A percentile compares a stretch with the other conserved stretches of the same genome.
Conservation (phyloP, 2,888 invertebrate species). For the Eilema depressum region DNA sequence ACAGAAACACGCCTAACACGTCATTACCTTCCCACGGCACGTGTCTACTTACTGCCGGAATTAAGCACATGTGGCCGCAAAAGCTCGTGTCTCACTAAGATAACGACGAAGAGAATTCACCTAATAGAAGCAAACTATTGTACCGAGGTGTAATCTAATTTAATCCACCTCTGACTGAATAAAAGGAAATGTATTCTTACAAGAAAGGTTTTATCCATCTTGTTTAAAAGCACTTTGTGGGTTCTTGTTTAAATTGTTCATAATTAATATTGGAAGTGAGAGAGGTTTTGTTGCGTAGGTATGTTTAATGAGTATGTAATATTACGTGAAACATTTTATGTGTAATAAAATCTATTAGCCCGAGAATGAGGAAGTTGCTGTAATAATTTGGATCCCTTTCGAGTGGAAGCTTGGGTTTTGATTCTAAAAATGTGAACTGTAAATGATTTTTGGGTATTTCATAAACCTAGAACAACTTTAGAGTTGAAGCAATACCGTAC, state of each 20-base stretch:
- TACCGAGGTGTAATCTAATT: constrained; percentile 15
- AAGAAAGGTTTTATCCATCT: constrained; percentile 1
- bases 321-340: too few species aligned
- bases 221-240: not conserved
- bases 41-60: constrained; percentile 8
- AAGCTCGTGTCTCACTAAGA: constrained; percentile 20
- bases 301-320: not conserved
- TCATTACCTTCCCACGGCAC: constrained; percentile 14
- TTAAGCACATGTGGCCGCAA: constrained; percentile 18
- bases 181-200: constrained; percentile 12
- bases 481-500: too few species aligned
- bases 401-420: too few species aligned
- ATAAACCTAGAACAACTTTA: too few species aligned
- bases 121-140: constrained; percentile 19
- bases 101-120: constrained; percentile 16
- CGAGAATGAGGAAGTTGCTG: too few species aligned
- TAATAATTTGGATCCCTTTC: too few species aligned
- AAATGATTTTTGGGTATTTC: too few species aligned
- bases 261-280: not conserved
- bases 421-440: too few species aligned
- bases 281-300: not conserved
- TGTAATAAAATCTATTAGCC: too few species aligned
- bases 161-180: constrained; percentile 14
- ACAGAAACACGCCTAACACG: constrained; percentile 12
- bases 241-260: not conserved